Conservation (phyloP, 2,888 invertebrate species). For the Perizoma flavofasciatum region DNA sequence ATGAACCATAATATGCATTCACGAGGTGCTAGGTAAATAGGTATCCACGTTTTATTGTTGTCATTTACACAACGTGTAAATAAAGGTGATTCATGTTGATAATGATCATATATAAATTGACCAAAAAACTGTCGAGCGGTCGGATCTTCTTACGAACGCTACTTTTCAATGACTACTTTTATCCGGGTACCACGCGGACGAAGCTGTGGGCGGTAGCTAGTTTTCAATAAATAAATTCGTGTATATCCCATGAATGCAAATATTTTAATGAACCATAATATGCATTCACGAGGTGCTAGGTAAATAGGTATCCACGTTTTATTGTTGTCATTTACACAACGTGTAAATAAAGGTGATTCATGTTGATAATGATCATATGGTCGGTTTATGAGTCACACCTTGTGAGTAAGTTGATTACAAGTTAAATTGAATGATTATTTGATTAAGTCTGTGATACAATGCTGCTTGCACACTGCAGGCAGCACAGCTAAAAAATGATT, state of each 20-base stretch:
- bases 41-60: slow-evolving; percentile 14
- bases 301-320: slow-evolving; percentile 6
- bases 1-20: slow-evolving; percentile 27
- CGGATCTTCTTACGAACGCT: too few species aligned
- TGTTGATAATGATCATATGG: slow-evolving; percentile 24
- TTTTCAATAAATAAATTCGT: background rate
- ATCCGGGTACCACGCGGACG: too few species aligned
- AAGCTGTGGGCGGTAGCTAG: too few species aligned
- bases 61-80: slow-evolving; percentile 25
- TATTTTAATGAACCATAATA: slow-evolving; percentile 27
- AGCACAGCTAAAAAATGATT: too few species aligned
- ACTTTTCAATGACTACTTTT: too few species aligned
- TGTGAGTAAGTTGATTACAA: too few species aligned
- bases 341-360: slow-evolving; percentile 38
- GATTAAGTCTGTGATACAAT: too few species aligned
- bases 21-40: slow-evolving; percentile 8
- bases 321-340: slow-evolving; percentile 19
- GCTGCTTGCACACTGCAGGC: too few species aligned
- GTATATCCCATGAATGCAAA: slow-evolving; percentile 19
- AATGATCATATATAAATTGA: slow-evolving; percentile 29
- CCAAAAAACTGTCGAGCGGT: too few species aligned
- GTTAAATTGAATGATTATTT: too few species aligned
- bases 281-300: slow-evolving; percentile 17
- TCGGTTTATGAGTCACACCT: slow-evolving; percentile 26
- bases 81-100: slow-evolving; percentile 35